Percentiles rank a stretch among this genome's conserved stretches.
phyloP scores from a whole-genome alignment of 2,113 vertebrate genomes.

The Tragelaphus strepsiceros region DNA sequence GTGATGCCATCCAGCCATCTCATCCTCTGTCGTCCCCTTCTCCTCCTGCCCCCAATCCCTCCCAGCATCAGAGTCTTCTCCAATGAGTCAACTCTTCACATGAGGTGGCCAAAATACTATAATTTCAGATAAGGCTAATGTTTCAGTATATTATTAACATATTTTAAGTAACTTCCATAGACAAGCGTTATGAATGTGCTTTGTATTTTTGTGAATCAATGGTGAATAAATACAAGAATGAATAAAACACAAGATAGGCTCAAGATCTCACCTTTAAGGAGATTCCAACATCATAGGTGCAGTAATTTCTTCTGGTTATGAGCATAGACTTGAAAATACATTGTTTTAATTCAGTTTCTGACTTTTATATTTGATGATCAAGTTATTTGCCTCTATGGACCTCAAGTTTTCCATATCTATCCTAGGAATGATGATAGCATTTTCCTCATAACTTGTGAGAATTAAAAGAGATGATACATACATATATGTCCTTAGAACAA shows the following conservation, averaged over 20 bases:
- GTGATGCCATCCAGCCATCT: too few relatives aligned
- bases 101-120: not conserved
- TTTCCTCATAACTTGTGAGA: not conserved
- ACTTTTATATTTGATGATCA: not conserved
- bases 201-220: not conserved
- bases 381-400: not conserved
- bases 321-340: not conserved
- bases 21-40: too few relatives aligned
- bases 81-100: too few relatives aligned
- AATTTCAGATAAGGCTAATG: not conserved
- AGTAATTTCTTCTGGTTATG: not conserved
- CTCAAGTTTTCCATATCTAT: not conserved
- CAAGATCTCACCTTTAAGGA: not conserved
- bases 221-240: not conserved
- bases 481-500: not conserved
- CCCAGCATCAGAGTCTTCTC: too few relatives aligned
- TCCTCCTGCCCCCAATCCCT: too few relatives aligned
- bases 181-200: not conserved
- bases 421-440: not conserved
- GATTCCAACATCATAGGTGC: not conserved
- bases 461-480: not conserved
- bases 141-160: not conserved
- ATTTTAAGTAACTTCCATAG: not conserved
- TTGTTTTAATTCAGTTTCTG: not conserved
- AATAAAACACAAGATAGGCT: not conserved